phyloP scores from a whole-genome alignment of 2,888 invertebrate genomes.

The Cyrtodaria siliqua region DNA sequence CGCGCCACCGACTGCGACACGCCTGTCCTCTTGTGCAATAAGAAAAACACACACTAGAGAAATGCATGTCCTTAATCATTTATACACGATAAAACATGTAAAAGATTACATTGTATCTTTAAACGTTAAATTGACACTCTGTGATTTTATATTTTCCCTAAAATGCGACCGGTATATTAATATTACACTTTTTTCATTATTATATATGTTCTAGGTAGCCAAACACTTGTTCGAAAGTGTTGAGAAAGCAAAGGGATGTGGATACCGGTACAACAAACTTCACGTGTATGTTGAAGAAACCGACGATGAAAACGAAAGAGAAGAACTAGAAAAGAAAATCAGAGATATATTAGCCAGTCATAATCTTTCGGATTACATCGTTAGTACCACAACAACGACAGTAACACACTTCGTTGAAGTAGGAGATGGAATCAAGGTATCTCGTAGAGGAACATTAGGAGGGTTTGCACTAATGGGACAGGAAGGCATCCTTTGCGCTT shows the following conservation, averaged over 20 bases:
- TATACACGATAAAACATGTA: too few relatives aligned
- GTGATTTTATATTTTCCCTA: too few relatives aligned
- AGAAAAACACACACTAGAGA: too few relatives aligned
- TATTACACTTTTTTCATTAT: background rate
- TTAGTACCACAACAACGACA: slow-evolving; percentile 3
- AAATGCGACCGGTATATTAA: too few relatives aligned
- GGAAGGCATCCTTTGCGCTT: slow-evolving; percentile 3
- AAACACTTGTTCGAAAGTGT: slow-evolving; percentile 1
- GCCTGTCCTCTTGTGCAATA: too few relatives aligned
- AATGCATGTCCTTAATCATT: too few relatives aligned
- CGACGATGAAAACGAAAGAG: background rate
- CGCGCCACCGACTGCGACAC: too few relatives aligned
- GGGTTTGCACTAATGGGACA: slow-evolving; percentile 9
- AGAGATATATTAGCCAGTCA: slow-evolving; percentile 1
- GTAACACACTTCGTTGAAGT: slow-evolving; percentile 8
- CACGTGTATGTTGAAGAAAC: slow-evolving; percentile 7
- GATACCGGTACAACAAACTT: slow-evolving; percentile 13
- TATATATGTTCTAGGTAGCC: slow-evolving; percentile 1
- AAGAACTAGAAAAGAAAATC: background rate
- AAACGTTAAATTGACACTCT: too few relatives aligned
- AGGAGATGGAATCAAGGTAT: slow-evolving; percentile 2
- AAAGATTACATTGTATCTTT: too few relatives aligned
- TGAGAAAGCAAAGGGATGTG: background rate
- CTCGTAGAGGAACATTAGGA: slow-evolving; percentile 10
- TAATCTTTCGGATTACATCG: slow-evolving; percentile 1